Base-by-base conservation (phyloP, 2,113 vertebrate species). In the Oophaga pumilio region DNA sequence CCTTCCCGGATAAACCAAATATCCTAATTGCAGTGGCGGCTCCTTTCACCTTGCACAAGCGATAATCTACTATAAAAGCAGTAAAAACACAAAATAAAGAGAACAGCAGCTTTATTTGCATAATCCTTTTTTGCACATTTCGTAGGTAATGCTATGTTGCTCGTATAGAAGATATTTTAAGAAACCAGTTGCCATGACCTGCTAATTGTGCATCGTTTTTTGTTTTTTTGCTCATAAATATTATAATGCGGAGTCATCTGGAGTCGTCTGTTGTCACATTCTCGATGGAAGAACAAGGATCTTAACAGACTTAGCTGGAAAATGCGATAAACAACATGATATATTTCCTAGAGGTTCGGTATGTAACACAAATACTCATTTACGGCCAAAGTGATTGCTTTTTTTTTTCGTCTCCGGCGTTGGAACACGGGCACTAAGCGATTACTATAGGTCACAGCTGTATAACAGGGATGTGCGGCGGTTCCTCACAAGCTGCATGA, bases 401-500 rank as follows among this genome's bases (percentile, higher is more conserved):
- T 50, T 50, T 77, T 66, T 73, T 73, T 43, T 5, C 10, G 17
- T 33, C 49, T 85, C 17, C 6, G 57, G 43, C 56, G 50, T 77
- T 77, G 64, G 59, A 76, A 33, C 85, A 56, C 15, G 24, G 22
- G 43, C 74, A n/a, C 85, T 57, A 24, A 56, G 50, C 49, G 60
- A 79, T 86, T 86, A 69, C 43, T 24, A 33, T 64, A 79, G 76
- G 76, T 78, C 85, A 79, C n/a, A 53, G 64, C 85, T 79, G 24
- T 79, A 56, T 68, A 86, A 79, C 74, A 57, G 76, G 22, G n/a
- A 77, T 50, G 8, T 53, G 56, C 22, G 11, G 71, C 28, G 1
- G 74, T 53, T 43, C 18, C 76, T 52, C 57, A 53, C 76, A 74
- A 9, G 5, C 59, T 20, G 60, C 60, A 14, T 57, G 64, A 59